phyloP scores from a whole-genome alignment of 2,797 vertebrate species.

The Amphiprion clarkii region DNA sequence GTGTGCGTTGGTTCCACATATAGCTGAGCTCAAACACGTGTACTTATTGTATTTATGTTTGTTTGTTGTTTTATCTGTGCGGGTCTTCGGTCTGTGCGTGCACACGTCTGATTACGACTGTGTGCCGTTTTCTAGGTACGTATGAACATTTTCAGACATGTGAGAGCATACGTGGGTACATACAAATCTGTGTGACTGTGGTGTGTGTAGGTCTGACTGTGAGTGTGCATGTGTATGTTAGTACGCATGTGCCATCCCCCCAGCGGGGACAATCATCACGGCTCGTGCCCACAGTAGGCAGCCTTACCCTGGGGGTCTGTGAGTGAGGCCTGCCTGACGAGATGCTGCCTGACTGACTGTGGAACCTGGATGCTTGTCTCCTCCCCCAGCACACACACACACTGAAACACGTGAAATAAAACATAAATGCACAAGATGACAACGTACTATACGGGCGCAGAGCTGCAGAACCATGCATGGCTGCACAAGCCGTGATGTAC shows the following conservation, averaged over 20 bases:
- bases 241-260: conserved; percentile 74
- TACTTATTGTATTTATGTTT: conserved; percentile 7
- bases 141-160: conserved; percentile 24
- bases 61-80: conserved; percentile 8
- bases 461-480: conserved; percentile 34
- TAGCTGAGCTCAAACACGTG: conserved; percentile 1
- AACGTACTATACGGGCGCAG: conserved; percentile 19
- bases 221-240: conserved; percentile 41
- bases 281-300: conserved; percentile 84
- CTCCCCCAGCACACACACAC: conserved; percentile 43
- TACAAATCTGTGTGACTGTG: conserved; percentile 39
- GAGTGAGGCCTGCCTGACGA: conserved; percentile 84
- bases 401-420: conserved; percentile 27
- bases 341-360: conserved; percentile 86
- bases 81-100: conserved; percentile 16
- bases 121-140: conserved; percentile 18
- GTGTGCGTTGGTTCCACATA: not conserved
- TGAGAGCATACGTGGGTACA: conserved; percentile 25
- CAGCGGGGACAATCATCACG: conserved; percentile 84
- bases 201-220: conserved; percentile 44
- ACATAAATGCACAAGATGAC: conserved; percentile 28
- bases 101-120: not conserved
- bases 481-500: conserved; percentile 30
- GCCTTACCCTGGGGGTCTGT: conserved; percentile 82
- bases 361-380: conserved; percentile 77